These are phyloP conservation scores for Zaprionus bogoriensis DNA, from an alignment of 2,888 invertebrate species.

Conservation along the genomic window DNA sequence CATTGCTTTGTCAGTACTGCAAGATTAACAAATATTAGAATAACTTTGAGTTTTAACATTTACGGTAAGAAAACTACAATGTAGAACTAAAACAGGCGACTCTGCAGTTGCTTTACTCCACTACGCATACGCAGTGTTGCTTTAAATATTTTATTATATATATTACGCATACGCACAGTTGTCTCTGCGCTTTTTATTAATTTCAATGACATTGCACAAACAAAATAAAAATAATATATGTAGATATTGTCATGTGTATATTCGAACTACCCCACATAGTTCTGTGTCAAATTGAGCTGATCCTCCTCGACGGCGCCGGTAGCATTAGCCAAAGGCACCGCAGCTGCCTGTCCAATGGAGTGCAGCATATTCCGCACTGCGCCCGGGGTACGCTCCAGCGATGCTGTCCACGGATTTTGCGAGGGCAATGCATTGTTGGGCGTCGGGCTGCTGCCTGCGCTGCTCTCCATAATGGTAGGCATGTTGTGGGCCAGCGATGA, in stretches of 20 bases:
- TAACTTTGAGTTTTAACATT: no score
- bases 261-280: conserved; percentile 61
- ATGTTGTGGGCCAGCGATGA: conserved; percentile 62
- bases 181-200: not conserved
- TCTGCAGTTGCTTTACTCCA: not conserved
- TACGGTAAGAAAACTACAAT: no score
- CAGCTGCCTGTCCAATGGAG: conserved; percentile 72
- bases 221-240: not conserved
- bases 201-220: not conserved
- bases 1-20: not conserved
- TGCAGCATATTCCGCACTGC: conserved; percentile 80
- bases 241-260: not conserved
- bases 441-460: conserved; percentile 35
- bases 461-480: conserved; percentile 83
- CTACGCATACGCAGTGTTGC: no score
- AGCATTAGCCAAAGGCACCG: conserved; percentile 16
- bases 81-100: no score
- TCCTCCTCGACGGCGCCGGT: conserved; percentile 70
- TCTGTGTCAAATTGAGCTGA: conserved; percentile 80
- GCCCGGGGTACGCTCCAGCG: conserved; percentile 71
- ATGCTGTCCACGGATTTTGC: conserved; percentile 66
- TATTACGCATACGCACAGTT: not conserved
- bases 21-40: not conserved
- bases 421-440: conserved; percentile 35
- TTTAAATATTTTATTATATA: no score